A percentile compares a stretch with the other conserved stretches of the same genome.
These are phyloP conservation scores for Xylophagus ater DNA, from an alignment of 2,888 invertebrate genomes.

Conservation along the genomic window DNA sequence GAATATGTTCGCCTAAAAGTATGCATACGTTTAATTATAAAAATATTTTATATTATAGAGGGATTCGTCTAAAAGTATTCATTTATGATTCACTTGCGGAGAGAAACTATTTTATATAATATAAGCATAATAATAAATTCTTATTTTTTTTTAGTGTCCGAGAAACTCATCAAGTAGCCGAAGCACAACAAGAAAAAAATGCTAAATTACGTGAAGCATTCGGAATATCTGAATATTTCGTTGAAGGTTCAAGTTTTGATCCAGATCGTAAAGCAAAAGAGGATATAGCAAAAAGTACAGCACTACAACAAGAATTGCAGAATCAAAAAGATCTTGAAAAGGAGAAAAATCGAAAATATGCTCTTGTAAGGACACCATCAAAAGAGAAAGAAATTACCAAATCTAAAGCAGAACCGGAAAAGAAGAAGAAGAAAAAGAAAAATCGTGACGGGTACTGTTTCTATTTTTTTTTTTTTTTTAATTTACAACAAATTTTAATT, in stretches of 20 bases:
- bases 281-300: slow-evolving; percentile 40
- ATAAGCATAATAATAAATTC: background rate
- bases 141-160: slow-evolving; percentile 56
- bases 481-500: slow-evolving; percentile 14
- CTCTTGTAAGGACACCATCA: slow-evolving; percentile 66
- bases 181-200: slow-evolving; percentile 93
- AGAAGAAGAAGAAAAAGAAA: slow-evolving; percentile 61
- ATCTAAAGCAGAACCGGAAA: slow-evolving; percentile 33
- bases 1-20: too few species aligned
- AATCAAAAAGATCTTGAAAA: slow-evolving; percentile 38
- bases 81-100: too few species aligned
- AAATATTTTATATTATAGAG: too few species aligned
- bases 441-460: slow-evolving; percentile 53
- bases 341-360: slow-evolving; percentile 48
- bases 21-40: too few species aligned
- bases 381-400: slow-evolving; percentile 41
- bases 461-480: slow-evolving; percentile 8
- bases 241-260: slow-evolving; percentile 87
- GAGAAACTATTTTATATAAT: background rate
- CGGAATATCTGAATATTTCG: slow-evolving; percentile 86
- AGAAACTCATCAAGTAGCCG: slow-evolving; percentile 92
- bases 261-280: slow-evolving; percentile 54
- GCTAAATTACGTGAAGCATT: slow-evolving; percentile 86
- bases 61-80: too few species aligned
- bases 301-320: slow-evolving; percentile 39